A percentile compares a stretch with the other conserved stretches of the same genome.
These are phyloP conservation scores for Theodoxus fluviatilis DNA, from an alignment of 2,888 invertebrate genomes.

Conservation along the genomic window DNA sequence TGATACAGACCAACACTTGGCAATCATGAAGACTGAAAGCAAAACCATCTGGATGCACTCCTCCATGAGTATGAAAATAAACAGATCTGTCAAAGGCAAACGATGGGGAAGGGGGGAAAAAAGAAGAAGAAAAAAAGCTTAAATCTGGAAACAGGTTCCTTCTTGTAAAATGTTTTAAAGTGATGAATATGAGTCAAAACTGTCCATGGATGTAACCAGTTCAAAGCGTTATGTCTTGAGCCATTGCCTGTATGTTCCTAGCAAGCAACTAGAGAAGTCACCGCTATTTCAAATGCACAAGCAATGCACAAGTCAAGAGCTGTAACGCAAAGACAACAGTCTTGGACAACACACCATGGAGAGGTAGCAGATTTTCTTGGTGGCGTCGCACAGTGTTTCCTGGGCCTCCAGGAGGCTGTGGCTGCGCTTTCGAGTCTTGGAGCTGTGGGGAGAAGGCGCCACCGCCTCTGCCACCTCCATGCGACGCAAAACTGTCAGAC, in stretches of 20 bases:
- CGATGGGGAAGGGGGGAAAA: too few species aligned
- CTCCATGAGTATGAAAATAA: too few species aligned
- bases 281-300: background rate
- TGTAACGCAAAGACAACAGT: background rate
- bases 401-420: too few species aligned
- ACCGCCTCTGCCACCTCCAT: conserved; percentile 67
- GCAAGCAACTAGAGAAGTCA: background rate
- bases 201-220: too few species aligned
- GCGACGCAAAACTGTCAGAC: conserved; percentile 74
- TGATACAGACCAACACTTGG: too few species aligned
- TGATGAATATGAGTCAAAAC: too few species aligned
- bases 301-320: background rate
- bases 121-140: too few species aligned
- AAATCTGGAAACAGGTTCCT: too few species aligned
- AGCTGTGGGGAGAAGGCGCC: conserved; percentile 62
- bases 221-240: background rate
- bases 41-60: too few species aligned
- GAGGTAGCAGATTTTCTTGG: conserved; percentile 81
- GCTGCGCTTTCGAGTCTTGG: conserved; percentile 62
- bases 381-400: conserved; percentile 84
- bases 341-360: conserved; percentile 75
- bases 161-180: too few species aligned
- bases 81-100: too few species aligned
- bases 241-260: background rate
- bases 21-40: too few species aligned